Conservation (phyloP, 2,113 vertebrate genomes). For the Podarcis muralis region DNA sequence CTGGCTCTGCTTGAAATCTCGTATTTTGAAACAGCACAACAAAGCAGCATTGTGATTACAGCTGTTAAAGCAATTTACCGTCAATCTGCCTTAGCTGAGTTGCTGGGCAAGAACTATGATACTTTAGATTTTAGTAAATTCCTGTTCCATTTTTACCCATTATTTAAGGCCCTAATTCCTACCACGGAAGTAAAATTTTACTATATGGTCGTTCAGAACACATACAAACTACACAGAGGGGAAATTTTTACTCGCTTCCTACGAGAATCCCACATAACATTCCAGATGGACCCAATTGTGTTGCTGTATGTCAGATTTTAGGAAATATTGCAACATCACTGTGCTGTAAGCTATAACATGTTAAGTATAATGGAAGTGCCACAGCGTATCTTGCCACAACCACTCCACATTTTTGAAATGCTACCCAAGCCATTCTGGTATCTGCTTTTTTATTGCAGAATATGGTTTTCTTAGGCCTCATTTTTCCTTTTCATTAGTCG, state of each 20-base stretch:
- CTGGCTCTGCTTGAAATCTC: constrained; percentile 4
- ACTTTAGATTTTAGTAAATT: background rate
- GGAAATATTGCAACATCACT: background rate
- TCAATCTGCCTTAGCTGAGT: constrained; percentile 2
- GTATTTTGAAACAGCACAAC: background rate
- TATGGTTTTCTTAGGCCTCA: background rate
- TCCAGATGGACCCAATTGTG: background rate
- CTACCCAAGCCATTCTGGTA: too few species aligned
- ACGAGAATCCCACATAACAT: background rate
- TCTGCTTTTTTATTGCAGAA: background rate
- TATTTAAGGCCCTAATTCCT: background rate
- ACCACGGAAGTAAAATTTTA: background rate
- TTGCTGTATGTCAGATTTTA: background rate
- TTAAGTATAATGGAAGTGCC: background rate
- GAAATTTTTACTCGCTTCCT: background rate
- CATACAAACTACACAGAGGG: too few species aligned
- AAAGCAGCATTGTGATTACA: background rate
- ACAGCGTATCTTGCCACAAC: too few species aligned
- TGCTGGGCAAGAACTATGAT: background rate
- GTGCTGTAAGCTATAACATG: background rate
- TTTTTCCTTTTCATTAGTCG: background rate
- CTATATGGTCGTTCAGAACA: background rate
- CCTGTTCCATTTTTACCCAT: background rate
- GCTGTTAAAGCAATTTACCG: background rate
- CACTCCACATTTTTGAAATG: rapidly evolving